Conservation (phyloP, 2,888 invertebrate genomes). For the Plebejus anna region DNA sequence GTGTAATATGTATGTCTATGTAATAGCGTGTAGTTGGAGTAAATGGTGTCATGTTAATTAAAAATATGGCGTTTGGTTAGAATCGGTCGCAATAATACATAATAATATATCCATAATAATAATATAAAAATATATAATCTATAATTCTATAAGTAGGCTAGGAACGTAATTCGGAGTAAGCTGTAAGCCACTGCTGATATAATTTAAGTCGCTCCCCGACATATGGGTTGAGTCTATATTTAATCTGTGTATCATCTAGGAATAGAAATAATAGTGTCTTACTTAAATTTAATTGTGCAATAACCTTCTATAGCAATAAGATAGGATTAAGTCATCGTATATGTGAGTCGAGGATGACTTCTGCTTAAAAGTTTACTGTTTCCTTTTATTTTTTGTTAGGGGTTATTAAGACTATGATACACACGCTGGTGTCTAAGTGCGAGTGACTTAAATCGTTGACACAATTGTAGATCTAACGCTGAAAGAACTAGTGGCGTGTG, state of each 20-base stretch:
- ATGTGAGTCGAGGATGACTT: background rate
- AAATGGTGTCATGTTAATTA: constrained; percentile 4
- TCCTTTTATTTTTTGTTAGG: background rate
- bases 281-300: background rate
- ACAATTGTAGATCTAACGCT: background rate
- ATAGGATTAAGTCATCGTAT: background rate
- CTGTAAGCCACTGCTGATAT: background rate
- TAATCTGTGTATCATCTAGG: background rate
- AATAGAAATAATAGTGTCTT: background rate
- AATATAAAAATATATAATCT: background rate
- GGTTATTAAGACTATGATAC: background rate
- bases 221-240: background rate
- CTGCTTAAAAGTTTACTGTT: background rate
- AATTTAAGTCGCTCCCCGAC: background rate
- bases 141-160: background rate
- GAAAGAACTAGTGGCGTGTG: background rate
- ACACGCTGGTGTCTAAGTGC: background rate
- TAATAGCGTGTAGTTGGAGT: background rate
- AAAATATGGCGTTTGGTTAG: background rate
- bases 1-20: constrained; percentile 4
- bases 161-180: background rate
- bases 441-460: background rate
- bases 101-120: no score
- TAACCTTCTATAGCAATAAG: background rate
- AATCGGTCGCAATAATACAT: constrained; percentile 16